These are phyloP conservation scores for Dolichomitus sp. DNA, from an alignment of 2,888 invertebrate genomes.

Conservation along the genomic window DNA sequence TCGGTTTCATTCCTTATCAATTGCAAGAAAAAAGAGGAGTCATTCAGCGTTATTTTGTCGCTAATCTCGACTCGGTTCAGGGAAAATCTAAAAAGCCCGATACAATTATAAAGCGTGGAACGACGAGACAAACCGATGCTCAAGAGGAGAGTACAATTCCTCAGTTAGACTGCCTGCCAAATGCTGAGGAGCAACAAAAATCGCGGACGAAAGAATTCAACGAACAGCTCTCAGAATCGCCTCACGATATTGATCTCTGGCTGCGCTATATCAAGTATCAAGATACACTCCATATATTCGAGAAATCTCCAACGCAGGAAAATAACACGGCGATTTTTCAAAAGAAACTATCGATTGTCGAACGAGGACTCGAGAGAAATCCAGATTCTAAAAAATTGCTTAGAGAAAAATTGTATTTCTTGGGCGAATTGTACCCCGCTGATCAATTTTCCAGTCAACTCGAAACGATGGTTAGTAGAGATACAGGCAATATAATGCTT, in stretches of 20 bases:
- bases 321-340: conserved; percentile 82
- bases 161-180: conserved; percentile 66
- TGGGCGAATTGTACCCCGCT: conserved; percentile 87
- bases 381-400: conserved; percentile 87
- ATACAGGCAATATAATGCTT: conserved; percentile 83
- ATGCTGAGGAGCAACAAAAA: conserved; percentile 87
- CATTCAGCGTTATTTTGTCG: conserved; percentile 74
- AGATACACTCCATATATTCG: conserved; percentile 74
- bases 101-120: conserved; percentile 75
- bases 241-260: conserved; percentile 88
- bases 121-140: conserved; percentile 3
- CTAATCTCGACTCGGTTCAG: conserved; percentile 70
- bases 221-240: conserved; percentile 86
- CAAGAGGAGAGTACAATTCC: conserved; percentile 19
- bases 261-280: conserved; percentile 89
- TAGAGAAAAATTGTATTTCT: conserved; percentile 86
- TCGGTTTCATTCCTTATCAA: conserved; percentile 73
- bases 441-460: conserved; percentile 88
- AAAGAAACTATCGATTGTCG: conserved; percentile 89
- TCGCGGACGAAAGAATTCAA: conserved; percentile 88
- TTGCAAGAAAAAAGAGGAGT: conserved; percentile 65
- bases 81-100: conserved; percentile 77
- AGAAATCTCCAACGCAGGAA: conserved; percentile 62
- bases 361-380: conserved; percentile 89
- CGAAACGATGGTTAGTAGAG: conserved; percentile 86